A percentile compares a stretch with the other conserved stretches of the same genome.
phyloP scores from a whole-genome alignment of 1,140 invertebrate species.

The Drosophila trapezifrons region DNA sequence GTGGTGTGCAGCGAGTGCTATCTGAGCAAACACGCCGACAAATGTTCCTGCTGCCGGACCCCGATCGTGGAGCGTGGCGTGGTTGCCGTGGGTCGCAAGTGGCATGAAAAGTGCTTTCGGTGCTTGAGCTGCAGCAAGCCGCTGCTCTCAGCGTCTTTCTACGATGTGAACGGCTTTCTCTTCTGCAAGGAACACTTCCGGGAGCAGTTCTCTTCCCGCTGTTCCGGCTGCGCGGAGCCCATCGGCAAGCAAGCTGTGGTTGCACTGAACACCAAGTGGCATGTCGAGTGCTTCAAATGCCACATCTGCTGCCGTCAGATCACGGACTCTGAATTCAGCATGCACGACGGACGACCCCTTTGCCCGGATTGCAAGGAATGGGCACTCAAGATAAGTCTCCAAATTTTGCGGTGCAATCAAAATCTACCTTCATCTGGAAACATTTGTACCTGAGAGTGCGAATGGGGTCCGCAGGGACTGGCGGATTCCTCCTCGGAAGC shows the following conservation, averaged over 20 bases:
- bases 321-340: conserved; percentile 6
- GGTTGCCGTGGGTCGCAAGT: conserved; percentile 34
- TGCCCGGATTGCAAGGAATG: conserved; percentile 21
- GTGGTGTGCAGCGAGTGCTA: conserved; percentile 43
- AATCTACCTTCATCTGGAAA: background rate
- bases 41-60: conserved; percentile 29
- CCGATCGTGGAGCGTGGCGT: conserved; percentile 32
- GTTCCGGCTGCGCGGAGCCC: conserved; percentile 38
- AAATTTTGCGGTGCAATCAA: conserved; percentile 2
- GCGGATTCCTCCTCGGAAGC: conserved; percentile 84
- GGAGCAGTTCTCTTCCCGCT: conserved; percentile 40
- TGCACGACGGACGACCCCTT: conserved; percentile 26
- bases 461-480: conserved; percentile 89
- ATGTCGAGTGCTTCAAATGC: conserved; percentile 36
- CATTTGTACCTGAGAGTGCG: conserved; percentile 85
- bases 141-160: conserved; percentile 31
- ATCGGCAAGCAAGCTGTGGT: conserved; percentile 31
- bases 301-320: conserved; percentile 13
- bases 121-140: conserved; percentile 42
- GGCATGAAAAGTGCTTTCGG: conserved; percentile 53
- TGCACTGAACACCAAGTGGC: conserved; percentile 53
- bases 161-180: conserved; percentile 51
- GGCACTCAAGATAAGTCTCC: background rate
- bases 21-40: conserved; percentile 16
- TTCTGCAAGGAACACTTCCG: conserved; percentile 50